Conservation (phyloP, 2,888 invertebrate species). For the Cybosia mesomella region DNA sequence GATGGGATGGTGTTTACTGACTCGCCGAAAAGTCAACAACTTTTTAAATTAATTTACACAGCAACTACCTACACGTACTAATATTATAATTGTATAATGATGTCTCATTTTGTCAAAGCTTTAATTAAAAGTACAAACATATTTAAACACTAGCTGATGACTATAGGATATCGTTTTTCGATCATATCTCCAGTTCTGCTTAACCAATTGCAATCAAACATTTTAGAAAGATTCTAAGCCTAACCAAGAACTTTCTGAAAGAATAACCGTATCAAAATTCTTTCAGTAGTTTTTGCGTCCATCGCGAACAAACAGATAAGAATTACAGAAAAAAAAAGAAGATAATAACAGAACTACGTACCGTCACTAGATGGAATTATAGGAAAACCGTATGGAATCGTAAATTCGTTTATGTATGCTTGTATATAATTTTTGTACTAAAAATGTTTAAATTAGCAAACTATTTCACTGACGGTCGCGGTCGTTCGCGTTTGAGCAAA, state of each 20-base stretch:
- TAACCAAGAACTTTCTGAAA: no score
- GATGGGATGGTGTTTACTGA: not conserved
- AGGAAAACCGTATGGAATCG: conserved; percentile 11
- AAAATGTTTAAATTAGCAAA: conserved; percentile 13
- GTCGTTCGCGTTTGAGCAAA: conserved; percentile 15
- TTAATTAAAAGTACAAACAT: not conserved
- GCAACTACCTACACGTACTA: not conserved
- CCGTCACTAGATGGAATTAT: conserved; percentile 8
- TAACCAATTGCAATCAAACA: no score
- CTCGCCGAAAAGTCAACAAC: not conserved
- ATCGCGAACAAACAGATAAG: no score
- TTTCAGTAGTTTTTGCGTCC: no score
- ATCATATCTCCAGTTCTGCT: no score
- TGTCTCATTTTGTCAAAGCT: not conserved
- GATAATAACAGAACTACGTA: conserved; percentile 15
- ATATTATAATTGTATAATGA: no score
- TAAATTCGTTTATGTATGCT: conserved; percentile 18
- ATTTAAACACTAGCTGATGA: no score
- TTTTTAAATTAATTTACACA: not conserved
- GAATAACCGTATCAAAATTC: no score
- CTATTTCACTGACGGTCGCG: conserved; percentile 27
- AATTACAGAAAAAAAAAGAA: no score
- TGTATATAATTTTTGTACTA: conserved; percentile 11
- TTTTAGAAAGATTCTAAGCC: no score
- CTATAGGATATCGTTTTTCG: no score